phyloP scores from a whole-genome alignment of 2,797 vertebrate genomes.

The Helicolenus hilgendorfi region DNA sequence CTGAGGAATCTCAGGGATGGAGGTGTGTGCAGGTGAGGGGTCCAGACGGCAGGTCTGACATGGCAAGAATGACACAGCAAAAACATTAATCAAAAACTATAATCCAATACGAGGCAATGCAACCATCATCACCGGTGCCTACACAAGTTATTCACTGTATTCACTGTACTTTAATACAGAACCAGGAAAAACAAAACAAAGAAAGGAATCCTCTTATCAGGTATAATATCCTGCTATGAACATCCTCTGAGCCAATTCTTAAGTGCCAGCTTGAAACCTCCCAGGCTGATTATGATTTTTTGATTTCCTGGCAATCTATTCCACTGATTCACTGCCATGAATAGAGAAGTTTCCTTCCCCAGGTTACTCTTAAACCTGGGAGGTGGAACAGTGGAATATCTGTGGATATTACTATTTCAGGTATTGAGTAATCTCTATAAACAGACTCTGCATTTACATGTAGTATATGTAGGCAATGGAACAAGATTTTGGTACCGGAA shows the following conservation, averaged over 20 bases:
- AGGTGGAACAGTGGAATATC: background rate
- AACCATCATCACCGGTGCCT: background rate
- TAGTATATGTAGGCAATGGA: too few species aligned
- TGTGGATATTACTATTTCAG: background rate
- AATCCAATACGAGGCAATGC: background rate
- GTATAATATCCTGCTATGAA: background rate
- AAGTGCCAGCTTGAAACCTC: background rate
- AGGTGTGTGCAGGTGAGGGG: background rate
- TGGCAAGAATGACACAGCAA: background rate
- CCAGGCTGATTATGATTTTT: background rate
- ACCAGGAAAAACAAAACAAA: background rate
- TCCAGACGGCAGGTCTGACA: background rate
- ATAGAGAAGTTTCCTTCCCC: background rate
- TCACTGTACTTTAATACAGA: background rate
- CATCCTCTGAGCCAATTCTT: background rate
- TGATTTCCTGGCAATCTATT: background rate
- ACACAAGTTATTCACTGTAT: background rate
- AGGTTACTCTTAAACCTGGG: background rate
- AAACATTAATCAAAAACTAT: background rate
- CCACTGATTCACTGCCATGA: background rate
- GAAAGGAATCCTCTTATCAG: background rate
- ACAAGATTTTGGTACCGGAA: too few species aligned
- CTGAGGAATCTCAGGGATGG: constrained; percentile 19
- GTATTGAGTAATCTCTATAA: background rate
- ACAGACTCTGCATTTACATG: background rate